Conservation (phyloP, 2,888 invertebrate species). For the Rhimphoctona megacephalus region DNA sequence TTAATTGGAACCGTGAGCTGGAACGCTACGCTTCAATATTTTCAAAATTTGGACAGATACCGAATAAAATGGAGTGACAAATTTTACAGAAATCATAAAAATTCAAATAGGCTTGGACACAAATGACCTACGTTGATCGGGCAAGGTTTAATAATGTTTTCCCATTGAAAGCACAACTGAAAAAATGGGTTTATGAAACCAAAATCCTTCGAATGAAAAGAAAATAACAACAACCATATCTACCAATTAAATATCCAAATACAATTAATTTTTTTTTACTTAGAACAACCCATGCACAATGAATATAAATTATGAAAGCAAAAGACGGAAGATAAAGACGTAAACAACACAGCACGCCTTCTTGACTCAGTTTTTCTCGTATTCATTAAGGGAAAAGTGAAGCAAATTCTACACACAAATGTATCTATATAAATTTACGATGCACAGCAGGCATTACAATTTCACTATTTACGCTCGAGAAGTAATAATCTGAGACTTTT, state of each 20-base stretch:
- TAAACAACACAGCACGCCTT: background rate
- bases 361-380: constrained; percentile 17
- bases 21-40: no score
- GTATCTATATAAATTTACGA: constrained; percentile 23
- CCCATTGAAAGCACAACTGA: no score
- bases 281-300: background rate
- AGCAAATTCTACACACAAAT: constrained; percentile 1
- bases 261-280: background rate
- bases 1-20: no score
- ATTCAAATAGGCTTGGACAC: no score
- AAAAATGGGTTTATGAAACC: no score
- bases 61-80: no score
- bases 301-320: constrained; percentile 20
- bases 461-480: constrained; percentile 1
- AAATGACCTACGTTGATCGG: no score
- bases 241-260: background rate
- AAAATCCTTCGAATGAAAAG: background rate
- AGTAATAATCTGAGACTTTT: constrained; percentile 6
- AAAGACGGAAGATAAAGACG: constrained; percentile 11
- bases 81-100: no score
- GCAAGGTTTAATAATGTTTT: no score
- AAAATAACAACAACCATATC: background rate
- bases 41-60: no score
- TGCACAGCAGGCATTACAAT: constrained; percentile 23
- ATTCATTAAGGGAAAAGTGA: constrained; percentile 21